phyloP scores from a whole-genome alignment of 2,113 vertebrate genomes.

The Helogale parvula region DNA sequence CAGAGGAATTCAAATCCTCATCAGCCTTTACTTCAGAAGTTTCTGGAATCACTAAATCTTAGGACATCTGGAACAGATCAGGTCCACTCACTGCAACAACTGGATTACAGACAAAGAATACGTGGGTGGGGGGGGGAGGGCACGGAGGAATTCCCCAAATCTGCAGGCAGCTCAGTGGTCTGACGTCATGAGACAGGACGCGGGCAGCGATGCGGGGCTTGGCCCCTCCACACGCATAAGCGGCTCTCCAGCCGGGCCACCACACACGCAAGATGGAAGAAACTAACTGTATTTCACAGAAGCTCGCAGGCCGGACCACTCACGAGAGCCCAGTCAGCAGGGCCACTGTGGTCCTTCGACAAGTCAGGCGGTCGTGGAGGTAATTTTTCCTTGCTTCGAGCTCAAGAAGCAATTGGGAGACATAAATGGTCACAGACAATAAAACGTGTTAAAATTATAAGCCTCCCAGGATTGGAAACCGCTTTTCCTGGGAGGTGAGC shows the following conservation, averaged over 20 bases:
- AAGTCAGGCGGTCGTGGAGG: not conserved
- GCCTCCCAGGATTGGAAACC: not conserved
- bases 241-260: not conserved
- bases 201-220: not conserved
- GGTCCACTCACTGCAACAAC: slow-evolving; percentile 69
- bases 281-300: not conserved
- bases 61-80: slow-evolving; percentile 83
- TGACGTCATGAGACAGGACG: not conserved
- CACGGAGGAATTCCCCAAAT: slow-evolving; percentile 59
- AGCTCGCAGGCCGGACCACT: not conserved
- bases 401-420: not conserved
- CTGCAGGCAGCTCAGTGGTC: not conserved
- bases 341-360: not conserved
- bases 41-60: slow-evolving; percentile 75
- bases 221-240: not conserved
- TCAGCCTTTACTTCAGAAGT: slow-evolving; percentile 64
- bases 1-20: slow-evolving; percentile 64
- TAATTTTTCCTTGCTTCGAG: not conserved
- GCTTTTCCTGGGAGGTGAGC: not conserved
- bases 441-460: not conserved
- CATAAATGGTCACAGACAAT: not conserved
- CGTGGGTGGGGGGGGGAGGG: not conserved
- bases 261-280: not conserved
- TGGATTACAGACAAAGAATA: slow-evolving; percentile 74
- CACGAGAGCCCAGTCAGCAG: not conserved